phyloP scores from a whole-genome alignment of 1,140 invertebrate genomes.

The Heliconius himera region DNA sequence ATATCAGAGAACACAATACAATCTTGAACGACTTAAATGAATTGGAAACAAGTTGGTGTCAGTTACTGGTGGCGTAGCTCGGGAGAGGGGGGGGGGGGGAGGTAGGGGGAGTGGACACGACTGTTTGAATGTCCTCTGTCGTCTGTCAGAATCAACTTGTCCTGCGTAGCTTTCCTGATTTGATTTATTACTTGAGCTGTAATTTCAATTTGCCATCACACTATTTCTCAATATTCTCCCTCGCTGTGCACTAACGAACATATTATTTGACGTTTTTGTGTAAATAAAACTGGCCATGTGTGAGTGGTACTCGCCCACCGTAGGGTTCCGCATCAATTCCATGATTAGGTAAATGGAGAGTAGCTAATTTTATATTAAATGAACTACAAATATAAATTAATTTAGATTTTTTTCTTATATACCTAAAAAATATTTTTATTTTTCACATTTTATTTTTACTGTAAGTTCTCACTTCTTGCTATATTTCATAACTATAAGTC shows the following conservation, averaged over 20 bases:
- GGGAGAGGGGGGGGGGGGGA: too few species aligned
- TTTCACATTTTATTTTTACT: too few species aligned
- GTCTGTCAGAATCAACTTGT: background rate
- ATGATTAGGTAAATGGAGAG: too few species aligned
- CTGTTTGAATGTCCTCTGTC: background rate
- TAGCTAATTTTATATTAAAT: too few species aligned
- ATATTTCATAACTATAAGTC: too few species aligned
- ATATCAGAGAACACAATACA: conserved; percentile 8
- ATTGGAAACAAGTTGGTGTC: conserved; percentile 1
- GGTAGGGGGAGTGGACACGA: background rate
- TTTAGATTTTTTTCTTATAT: too few species aligned
- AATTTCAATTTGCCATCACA: conserved; percentile 2
- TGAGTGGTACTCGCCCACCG: too few species aligned
- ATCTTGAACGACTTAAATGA: conserved; percentile 8
- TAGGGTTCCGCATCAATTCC: too few species aligned
- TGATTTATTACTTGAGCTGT: conserved; percentile 1
- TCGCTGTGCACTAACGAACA: background rate
- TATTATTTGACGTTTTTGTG: background rate
- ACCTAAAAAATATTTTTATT: too few species aligned
- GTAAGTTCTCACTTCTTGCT: too few species aligned
- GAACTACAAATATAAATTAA: too few species aligned
- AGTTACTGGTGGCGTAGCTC: background rate
- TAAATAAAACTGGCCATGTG: background rate
- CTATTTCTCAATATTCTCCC: background rate
- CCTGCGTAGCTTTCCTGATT: background rate